Percentiles rank a stretch among this genome's conserved stretches.
Conservation (phyloP, 2,797 vertebrate species). For the Siniperca undulata region DNA sequence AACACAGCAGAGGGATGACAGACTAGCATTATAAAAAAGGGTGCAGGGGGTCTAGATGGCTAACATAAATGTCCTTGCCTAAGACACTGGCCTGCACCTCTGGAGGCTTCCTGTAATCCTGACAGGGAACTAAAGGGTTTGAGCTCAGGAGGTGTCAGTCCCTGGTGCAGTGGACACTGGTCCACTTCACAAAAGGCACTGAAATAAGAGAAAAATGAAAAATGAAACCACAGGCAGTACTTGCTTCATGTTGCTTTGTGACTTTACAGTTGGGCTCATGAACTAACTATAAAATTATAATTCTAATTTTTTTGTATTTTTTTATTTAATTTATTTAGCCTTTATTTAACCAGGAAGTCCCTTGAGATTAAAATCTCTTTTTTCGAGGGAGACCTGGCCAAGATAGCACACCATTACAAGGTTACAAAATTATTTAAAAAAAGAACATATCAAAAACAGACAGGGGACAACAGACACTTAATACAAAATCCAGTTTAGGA, state of each 20-base stretch:
- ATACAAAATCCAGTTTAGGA: too few relatives aligned
- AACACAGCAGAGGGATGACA: constrained; percentile 64
- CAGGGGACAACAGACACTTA: too few relatives aligned
- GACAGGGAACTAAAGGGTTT: constrained; percentile 84
- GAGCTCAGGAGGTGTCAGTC: constrained; percentile 78
- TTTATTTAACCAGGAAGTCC: too few relatives aligned
- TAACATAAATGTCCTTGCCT: constrained; percentile 85
- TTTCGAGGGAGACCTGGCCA: too few relatives aligned
- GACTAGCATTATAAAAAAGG: constrained; percentile 45
- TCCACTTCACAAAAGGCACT: constrained; percentile 82
- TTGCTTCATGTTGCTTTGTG: constrained; percentile 9
- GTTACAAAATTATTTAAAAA: too few relatives aligned
- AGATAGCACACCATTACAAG: too few relatives aligned
- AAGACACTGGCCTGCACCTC: constrained; percentile 85
- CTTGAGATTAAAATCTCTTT: too few relatives aligned
- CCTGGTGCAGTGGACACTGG: constrained; percentile 77
- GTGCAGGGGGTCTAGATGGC: constrained; percentile 58
- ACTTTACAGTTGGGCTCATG: not conserved
- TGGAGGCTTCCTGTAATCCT: constrained; percentile 84
- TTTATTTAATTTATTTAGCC: too few relatives aligned
- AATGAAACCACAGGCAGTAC: constrained; percentile 83
- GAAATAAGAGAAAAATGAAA: constrained; percentile 73
- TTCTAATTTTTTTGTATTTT: not conserved
- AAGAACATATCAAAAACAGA: too few relatives aligned
- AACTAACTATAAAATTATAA: not conserved